Base-by-base conservation (phyloP, 2,888 invertebrate species). In the Sinelater perroti region DNA sequence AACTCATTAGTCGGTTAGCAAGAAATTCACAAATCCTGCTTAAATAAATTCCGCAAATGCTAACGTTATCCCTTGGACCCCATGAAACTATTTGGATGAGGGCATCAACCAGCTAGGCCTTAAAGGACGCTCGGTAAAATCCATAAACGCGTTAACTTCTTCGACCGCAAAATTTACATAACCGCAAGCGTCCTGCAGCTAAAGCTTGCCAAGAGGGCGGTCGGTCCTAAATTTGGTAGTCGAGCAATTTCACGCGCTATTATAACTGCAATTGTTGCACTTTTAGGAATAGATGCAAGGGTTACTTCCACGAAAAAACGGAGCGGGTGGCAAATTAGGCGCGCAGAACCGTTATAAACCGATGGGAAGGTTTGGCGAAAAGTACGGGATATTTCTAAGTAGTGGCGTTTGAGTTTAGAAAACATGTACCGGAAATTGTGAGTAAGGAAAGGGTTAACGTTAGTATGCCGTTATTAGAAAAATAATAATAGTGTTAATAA, bases 241-340 rank as follows among this genome's bases (percentile, higher is more conserved):
- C 35, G 21, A 16, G 35, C 36, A 51, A 50, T 56, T 56, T 56
- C 42, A 56, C 35, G 51, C 45, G 3, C 14, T 16, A 51, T 56
- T 56, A 51, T 56, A 33, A 10, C 13, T 11, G 30, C 40, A 42
- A 49, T 40, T 49, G 45, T 42, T 31, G 42, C 40, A 24, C 24
- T 40, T 40, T 24, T 26, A 40, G 14, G 40, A 40, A 24, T 14
- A n/a, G n/a, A n/a, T n/a, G n/a, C n/a, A n/a, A n/a, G n/a, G n/a
- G 30, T 30, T 18, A 36, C 16, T 11, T 11, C 28, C 13, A 21
- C n/a, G n/a, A n/a, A n/a, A n/a, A n/a, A n/a, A n/a, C n/a, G n/a
- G n/a, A 5, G 20, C 30, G 30, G 17, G 20, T 30, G 30, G 30
- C 3, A 44, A 24, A 30, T 24, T 28, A 11, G 10, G 17, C 17